Base-by-base conservation (phyloP, 2,888 invertebrate species). In the Euphydryas editha region DNA sequence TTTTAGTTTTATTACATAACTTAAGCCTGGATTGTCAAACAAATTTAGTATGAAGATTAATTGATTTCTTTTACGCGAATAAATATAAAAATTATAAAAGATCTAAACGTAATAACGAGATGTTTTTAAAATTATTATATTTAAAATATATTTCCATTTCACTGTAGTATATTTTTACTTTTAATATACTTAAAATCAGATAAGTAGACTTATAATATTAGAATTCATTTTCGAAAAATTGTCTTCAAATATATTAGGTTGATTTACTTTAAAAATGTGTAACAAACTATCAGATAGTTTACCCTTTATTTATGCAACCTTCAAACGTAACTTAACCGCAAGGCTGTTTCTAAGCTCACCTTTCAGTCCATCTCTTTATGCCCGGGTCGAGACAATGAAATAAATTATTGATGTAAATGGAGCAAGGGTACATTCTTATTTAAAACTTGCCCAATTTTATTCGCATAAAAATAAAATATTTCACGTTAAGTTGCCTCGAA, bases 301-400 rank as follows among this genome's bases (percentile, higher is more conserved):
- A 57, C 57, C 37, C 57, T 58, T 30, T 58, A 63, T 39, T 57
- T 49, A 62, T 13, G 30, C 44, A 56, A 56, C 69, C 69, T 69
- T 64, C 61, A 49, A 47, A 60, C 55, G 49, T 55, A 51, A 60
- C 54, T 67, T 57, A 64, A 64, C 67, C 69, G 63, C 67, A 67
- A 69, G 69, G 69, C 36, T 59, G 21, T 24, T 51, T 24, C 55
- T 55, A 49, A 64, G 67, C 67, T 67, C 67, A 60, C 56, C 56
- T 62, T 66, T 59, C 63, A 67, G 59, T 42, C 54, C 69, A 67
- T 63, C 69, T 63, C 67, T 62, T 63, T 63, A 62, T 51, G 24
- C 17, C 55, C n/a, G 21, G 49, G 24, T 24, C 49, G 49, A 67
- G 39, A 63, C 58, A 61, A 57, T 63, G 49, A 62, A 66, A 51